Conservation (phyloP, 2,113 vertebrate genomes). For the Syngnathoides biaculeatus region DNA sequence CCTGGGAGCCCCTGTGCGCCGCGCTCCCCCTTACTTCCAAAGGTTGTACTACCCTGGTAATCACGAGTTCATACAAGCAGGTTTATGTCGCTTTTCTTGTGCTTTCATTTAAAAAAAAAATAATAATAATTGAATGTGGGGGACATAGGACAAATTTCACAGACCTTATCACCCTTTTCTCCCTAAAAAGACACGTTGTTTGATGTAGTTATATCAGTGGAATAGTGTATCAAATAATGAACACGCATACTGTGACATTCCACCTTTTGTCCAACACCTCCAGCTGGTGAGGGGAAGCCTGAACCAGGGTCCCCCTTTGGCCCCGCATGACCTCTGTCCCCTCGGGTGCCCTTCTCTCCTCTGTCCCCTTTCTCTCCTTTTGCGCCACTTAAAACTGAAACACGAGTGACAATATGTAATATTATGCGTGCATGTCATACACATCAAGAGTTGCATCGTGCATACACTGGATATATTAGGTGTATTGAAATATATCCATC, state of each 20-base stretch:
- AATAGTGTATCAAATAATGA: not conserved
- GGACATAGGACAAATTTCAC: not conserved
- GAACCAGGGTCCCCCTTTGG: constrained; percentile 70
- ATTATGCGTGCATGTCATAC: not conserved
- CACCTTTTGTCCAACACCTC: constrained; percentile 75
- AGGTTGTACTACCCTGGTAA: constrained; percentile 74
- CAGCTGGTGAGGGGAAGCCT: constrained; percentile 23
- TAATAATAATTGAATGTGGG: not conserved
- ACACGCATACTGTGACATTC: not conserved
- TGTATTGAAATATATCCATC: too few species aligned
- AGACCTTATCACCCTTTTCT: constrained; percentile 80
- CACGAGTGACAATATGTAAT: not conserved
- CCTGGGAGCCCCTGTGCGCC: constrained; percentile 71
- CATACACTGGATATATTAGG: not conserved
- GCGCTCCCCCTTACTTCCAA: constrained; percentile 80
- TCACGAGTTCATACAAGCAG: not conserved
- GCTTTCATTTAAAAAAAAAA: not conserved
- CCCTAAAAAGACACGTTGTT: constrained; percentile 60
- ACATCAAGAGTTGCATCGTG: not conserved
- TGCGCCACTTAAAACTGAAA: constrained; percentile 25
- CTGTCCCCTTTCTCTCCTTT: constrained; percentile 73
- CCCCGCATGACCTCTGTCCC: constrained; percentile 61
- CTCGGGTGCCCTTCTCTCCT: constrained; percentile 66
- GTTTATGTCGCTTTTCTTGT: not conserved
- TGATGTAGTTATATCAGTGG: not conserved